Base-by-base conservation (phyloP, 2,113 vertebrate species). In the Zosterops borbonicus region DNA sequence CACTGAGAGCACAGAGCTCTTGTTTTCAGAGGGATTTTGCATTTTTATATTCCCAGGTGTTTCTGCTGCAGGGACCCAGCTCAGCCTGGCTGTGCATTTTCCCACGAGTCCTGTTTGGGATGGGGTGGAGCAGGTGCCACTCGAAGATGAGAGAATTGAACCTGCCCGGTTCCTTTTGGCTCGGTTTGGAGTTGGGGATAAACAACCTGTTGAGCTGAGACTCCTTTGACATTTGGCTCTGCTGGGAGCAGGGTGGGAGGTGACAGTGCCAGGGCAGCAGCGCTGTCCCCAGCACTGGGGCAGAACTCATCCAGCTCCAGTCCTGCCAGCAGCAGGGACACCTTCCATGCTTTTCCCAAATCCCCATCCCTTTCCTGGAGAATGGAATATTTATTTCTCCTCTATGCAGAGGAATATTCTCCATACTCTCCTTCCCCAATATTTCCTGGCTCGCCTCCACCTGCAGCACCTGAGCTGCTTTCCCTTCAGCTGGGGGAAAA, bases 261-360 rank as follows among this genome's bases (percentile, higher is more conserved):
- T 37, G 19, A 42, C 9, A 19, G n/a, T 9, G 13, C 71, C 58
- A 8, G 7, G 71, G 28, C 4, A 21, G 12, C 23, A 3, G 55
- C 2, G 1, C 53, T 68, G 74, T 12, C 58, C 62, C 63, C 9
- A 1, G 0, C 17, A 16, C 41, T 5, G 3, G 21, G 17, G 22
- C 53, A 68, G 16, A 68, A 1, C 46, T 53, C 78, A 29, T 2
- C 39, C 87, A 52, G 60, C 23, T 46, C 28, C 77, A 67, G 69
- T 60, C 37, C 60, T 39, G 33, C 15, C 60, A 27, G 41, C 28
- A 59, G 20, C 62, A 35, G 55, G 21, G 17, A 69, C 29, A 9
- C 47, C 60, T 69, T 9, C 63, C 14, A 3, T 2, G 49, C 9
- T 6, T 35, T 31, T 35, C 56, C 49, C 79, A 47, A 21, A 75